Evolutionary conservation across 1,140 invertebrate genomes (phyloP).

Genomic region (Diabrotica virgifera): DNA sequence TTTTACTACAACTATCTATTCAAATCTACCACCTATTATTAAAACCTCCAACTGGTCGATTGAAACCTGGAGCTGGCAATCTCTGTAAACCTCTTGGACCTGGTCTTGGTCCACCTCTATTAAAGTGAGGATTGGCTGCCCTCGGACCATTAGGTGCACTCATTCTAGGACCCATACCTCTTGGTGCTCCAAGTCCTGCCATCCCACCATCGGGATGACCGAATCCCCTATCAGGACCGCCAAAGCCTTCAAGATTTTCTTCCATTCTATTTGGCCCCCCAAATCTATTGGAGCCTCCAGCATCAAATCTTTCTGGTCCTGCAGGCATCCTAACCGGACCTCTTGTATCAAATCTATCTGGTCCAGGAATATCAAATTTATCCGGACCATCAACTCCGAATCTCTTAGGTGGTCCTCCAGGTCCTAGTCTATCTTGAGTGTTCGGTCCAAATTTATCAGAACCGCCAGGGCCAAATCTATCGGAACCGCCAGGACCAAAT

Average conservation of each 20-base stretch:
- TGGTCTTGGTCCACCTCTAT: background rate
- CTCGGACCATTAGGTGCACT: background rate
- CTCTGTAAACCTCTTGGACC: background rate
- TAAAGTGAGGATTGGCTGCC: background rate
- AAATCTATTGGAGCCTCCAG: background rate
- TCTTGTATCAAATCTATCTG: background rate
- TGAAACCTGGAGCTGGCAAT: background rate
- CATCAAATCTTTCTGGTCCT: background rate
- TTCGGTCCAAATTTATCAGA: background rate
- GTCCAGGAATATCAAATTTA: constrained; percentile 3
- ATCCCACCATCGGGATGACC: background rate
- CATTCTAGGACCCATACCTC: background rate
- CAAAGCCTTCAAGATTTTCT: background rate
- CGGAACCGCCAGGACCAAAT: background rate
- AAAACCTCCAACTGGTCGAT: background rate
- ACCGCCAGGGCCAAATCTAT: background rate
- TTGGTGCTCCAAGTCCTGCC: background rate
- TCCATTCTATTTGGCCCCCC: background rate
- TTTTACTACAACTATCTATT: no score
- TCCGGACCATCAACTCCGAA: background rate
- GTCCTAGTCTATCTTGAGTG: background rate
- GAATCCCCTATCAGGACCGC: background rate
- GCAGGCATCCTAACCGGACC: background rate
- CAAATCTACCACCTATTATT: background rate
- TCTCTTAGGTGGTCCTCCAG: background rate